Evolutionary conservation across 2,113 vertebrate genomes (phyloP).

Genomic region (Nyctereutes procyonoides): DNA sequence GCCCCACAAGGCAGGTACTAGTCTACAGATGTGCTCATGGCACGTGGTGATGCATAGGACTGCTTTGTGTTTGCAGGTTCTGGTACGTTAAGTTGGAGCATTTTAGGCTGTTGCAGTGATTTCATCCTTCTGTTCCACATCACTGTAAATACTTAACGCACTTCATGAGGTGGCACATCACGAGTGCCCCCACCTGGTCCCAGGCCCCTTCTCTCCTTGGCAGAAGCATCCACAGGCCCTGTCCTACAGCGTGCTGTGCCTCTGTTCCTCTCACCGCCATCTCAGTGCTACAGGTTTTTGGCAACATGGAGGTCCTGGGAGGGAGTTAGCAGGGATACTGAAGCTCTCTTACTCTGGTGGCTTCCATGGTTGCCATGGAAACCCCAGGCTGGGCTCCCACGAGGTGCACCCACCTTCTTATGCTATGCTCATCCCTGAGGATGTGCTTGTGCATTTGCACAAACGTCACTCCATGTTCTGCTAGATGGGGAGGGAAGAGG

Average conservation of each 20-base stretch:
- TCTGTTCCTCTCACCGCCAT: no score
- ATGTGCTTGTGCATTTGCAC: rapidly evolving
- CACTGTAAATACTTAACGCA: rapidly evolving
- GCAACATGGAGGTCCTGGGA: not conserved
- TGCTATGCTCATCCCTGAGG: not conserved
- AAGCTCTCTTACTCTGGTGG: rapidly evolving
- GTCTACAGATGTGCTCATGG: not conserved
- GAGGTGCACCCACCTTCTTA: not conserved
- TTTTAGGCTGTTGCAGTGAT: rapidly evolving
- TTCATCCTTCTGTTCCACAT: rapidly evolving
- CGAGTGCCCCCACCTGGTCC: rapidly evolving
- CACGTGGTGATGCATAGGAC: rapidly evolving
- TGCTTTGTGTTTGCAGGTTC: not conserved
- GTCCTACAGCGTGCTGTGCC: rapidly evolving
- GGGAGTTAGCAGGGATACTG: not conserved
- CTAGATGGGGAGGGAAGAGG: not conserved
- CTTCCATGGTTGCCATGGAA: not conserved
- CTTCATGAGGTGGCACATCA: rapidly evolving
- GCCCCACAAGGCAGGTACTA: not conserved
- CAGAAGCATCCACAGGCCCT: rapidly evolving
- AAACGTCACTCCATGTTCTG: not conserved
- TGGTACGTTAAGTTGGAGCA: not conserved
- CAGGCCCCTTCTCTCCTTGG: not conserved
- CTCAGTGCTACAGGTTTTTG: rapidly evolving
- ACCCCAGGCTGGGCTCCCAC: not conserved